Percentiles rank a stretch among this genome's conserved stretches.
Evolutionary conservation across 2,113 vertebrate species (phyloP).

Genomic region (Sylvia atricapilla): DNA sequence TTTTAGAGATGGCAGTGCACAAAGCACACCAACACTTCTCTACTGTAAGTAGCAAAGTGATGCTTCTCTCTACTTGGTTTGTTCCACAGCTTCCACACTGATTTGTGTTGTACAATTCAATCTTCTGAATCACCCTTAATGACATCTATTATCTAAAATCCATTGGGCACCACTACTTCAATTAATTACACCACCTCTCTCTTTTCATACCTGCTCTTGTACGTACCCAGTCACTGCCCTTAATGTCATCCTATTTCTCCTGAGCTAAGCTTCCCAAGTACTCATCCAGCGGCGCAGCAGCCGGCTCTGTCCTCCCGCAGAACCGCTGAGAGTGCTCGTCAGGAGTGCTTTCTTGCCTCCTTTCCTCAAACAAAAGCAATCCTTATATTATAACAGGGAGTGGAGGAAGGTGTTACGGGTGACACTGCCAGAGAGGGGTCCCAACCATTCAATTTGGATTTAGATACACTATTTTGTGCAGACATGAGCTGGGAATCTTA

Average conservation of each 20-base stretch:
- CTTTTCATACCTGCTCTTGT: slow-evolving; percentile 59
- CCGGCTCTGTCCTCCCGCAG: neutral
- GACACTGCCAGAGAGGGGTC: neutral
- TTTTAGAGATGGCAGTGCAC: slow-evolving; percentile 53
- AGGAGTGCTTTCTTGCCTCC: slow-evolving; percentile 57
- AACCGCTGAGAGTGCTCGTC: slow-evolving; percentile 15
- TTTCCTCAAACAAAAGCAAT: slow-evolving; percentile 63
- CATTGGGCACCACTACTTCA: slow-evolving; percentile 61
- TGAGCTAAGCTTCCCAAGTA: slow-evolving; percentile 51
- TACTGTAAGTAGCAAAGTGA: slow-evolving; percentile 16
- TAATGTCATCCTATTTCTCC: slow-evolving; percentile 67
- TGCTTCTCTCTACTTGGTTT: slow-evolving; percentile 56
- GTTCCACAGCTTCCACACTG: slow-evolving; percentile 59
- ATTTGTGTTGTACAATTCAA: slow-evolving; percentile 67
- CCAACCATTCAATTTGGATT: slow-evolving; percentile 43
- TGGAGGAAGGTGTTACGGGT: neutral
- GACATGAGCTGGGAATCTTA: slow-evolving; percentile 15
- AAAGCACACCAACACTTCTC: slow-evolving; percentile 60
- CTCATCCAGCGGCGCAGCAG: slow-evolving; percentile 30
- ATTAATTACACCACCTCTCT: slow-evolving; percentile 64
- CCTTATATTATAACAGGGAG: slow-evolving; percentile 10
- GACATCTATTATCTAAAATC: slow-evolving; percentile 71
- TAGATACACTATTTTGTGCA: slow-evolving; percentile 16
- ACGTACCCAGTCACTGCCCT: slow-evolving; percentile 60
- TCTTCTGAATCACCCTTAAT: slow-evolving; percentile 69